These are phyloP conservation scores for Halyomorpha halys DNA, from an alignment of 1,140 invertebrate species.

Conservation along the genomic window DNA sequence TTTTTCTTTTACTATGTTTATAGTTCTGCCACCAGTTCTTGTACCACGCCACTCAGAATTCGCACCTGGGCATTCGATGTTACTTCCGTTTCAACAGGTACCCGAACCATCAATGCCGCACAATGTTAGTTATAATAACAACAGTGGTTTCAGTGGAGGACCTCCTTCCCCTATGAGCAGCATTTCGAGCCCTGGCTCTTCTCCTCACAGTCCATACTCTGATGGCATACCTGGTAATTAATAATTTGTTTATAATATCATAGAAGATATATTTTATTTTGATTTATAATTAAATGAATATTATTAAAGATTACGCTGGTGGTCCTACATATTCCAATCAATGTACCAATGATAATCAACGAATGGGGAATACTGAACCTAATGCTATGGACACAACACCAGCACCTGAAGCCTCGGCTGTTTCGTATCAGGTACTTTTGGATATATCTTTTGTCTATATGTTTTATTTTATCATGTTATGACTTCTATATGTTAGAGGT, in stretches of 20 bases:
- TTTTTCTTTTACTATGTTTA: no score
- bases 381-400: slow-evolving; percentile 50
- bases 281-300: background rate
- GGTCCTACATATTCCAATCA: background rate
- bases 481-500: no score
- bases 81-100: slow-evolving; percentile 75
- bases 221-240: slow-evolving; percentile 31
- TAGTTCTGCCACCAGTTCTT: slow-evolving; percentile 86
- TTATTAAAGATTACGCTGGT: background rate
- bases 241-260: background rate
- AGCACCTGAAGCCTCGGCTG: slow-evolving; percentile 62
- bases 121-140: slow-evolving; percentile 82
- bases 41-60: slow-evolving; percentile 93
- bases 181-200: slow-evolving; percentile 42
- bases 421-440: slow-evolving; percentile 64
- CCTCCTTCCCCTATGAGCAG: slow-evolving; percentile 35
- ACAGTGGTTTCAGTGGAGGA: slow-evolving; percentile 45
- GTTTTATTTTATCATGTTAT: no score
- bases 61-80: slow-evolving; percentile 74
- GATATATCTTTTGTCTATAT: no score
- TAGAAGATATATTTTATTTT: slow-evolving; percentile 3
- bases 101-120: slow-evolving; percentile 87
- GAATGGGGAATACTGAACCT: slow-evolving; percentile 28
- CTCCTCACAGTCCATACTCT: slow-evolving; percentile 59
- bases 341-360: background rate